Conservation (phyloP, 2,797 vertebrate genomes). For the Sylvilagus floridanus region DNA sequence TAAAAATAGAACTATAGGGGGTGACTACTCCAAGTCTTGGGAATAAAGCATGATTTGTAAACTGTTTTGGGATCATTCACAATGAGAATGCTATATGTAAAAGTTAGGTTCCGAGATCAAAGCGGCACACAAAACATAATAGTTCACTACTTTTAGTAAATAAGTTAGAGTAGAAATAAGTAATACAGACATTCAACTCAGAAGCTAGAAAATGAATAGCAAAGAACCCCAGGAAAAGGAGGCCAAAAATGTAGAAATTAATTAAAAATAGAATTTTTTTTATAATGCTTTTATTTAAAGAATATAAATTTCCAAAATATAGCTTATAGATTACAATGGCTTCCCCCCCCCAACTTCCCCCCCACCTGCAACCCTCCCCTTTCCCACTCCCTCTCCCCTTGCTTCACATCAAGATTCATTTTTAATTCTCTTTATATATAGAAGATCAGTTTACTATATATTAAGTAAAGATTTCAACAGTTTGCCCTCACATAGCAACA, state of each 20-base stretch:
- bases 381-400: too few relatives aligned
- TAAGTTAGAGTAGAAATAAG: slow-evolving; percentile 56
- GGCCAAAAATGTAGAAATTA: slow-evolving; percentile 48
- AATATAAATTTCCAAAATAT: too few relatives aligned
- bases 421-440: too few relatives aligned
- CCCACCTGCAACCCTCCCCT: too few relatives aligned
- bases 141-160: slow-evolving; percentile 41
- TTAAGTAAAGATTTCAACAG: too few relatives aligned
- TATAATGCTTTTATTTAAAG: too few relatives aligned
- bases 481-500: too few relatives aligned
- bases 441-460: too few relatives aligned
- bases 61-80: neutral
- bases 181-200: slow-evolving; percentile 23
- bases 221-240: slow-evolving; percentile 14
- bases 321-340: too few relatives aligned
- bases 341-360: too few relatives aligned
- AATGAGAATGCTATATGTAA: neutral
- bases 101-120: neutral
- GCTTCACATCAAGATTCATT: too few relatives aligned
- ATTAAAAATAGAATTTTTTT: slow-evolving; percentile 62
- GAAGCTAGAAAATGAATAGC: slow-evolving; percentile 19
- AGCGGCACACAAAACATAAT: slow-evolving; percentile 39
- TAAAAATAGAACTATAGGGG: neutral
- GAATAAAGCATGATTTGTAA: slow-evolving; percentile 40
- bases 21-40: neutral